Base-by-base conservation (phyloP, 2,888 invertebrate species). In the Teleiodes luculella region DNA sequence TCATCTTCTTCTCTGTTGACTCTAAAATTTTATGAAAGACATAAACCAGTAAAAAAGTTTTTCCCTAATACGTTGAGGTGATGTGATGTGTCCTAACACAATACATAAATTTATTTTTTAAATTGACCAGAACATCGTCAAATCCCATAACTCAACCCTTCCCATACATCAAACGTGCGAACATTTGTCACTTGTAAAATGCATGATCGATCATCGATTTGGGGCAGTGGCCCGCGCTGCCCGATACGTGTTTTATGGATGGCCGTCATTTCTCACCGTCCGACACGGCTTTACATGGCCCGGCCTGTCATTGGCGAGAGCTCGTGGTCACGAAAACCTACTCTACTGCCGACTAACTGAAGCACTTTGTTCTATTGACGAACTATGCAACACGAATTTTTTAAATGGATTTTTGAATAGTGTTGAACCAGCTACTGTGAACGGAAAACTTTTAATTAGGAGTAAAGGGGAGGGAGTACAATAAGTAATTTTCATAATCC, bases 181-280 rank as follows among this genome's bases (percentile, higher is more conserved):
- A 31, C 41, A 53, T 45, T 53, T 48, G 49, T 49, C 49, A 49
- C 24, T 36, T 37, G 20, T 37, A 49, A 49, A 51, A 41, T 31
- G n/a, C 16, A 41, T 51, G 39, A 77, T 77, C 72, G 72, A 61
- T 65, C 61, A 73, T 75, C 72, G 67, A 72, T 71, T 71, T 59
- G 61, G 64, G 54, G 16, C 48, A 45, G 13, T 56, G 66, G 64
- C 58, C 62, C 59, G 61, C 61, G 63, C 69, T 68, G 16, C 18
- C 51, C 39, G 31, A 80, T 52, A 63, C 57, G 70, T 51, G 41
- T 51, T 41, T 79, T 80, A 86, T 81, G 78, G 76, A 85, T 86
- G 76, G 72, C 61, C 51, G 64, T 62, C 70, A 78, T 86, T 83
- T 82, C 80, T 84, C 84, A 82, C 65, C 57, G 61, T 59, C 58